Base-by-base conservation (phyloP, 2,888 invertebrate species). In the Orthonevra nobilis region DNA sequence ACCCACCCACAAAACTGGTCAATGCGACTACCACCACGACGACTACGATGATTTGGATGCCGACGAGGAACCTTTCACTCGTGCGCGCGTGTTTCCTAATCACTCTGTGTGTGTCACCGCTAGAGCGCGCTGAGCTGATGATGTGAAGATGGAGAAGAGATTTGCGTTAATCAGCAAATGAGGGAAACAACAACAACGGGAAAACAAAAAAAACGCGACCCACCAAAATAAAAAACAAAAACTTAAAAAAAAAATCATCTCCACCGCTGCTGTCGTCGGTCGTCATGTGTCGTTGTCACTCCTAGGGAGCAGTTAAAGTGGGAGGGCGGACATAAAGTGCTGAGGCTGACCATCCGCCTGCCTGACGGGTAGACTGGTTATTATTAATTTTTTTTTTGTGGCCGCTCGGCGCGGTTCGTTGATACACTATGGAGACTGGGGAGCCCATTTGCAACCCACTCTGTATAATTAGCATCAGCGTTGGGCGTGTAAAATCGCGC, bases 61-160 rank as follows among this genome's bases (percentile, higher is more conserved):
- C 14, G 15, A 17, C 28, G 63, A 58, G 70, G 58, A 70, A 70
- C 75, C 75, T 75, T 75, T 58, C 63, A 75, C 70, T 75, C 28
- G 56, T 14, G 28, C 46, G 63, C 63, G 70, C 56, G 56, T 75
- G 50, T 75, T 75, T 75, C 75, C 75, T 75, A 75, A 75, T 70
- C 75, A 70, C 70, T 63, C 75, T 75, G 75, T 75, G 70, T 75
- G 74, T 75, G 75, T 75, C 75, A 70, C 70, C 75, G 58, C 36
- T 42, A 50, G 40, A 70, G 42, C 66, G 30, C 46, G 56, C 36
- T 38, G 48, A 46, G 46, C 61, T 60, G 50, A 50, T 58, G 58
- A 60, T 40, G 50, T 69, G 58, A 72, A 77, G 72, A 72, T 77
- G 77, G 54, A 77, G 66, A 52, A 60, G 60, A 58, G 72, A 77